Percentiles rank a stretch among this genome's conserved stretches.
These are phyloP conservation scores for Artemia sinica DNA, from an alignment of 2,888 invertebrate genomes.

Conservation along the genomic window DNA sequence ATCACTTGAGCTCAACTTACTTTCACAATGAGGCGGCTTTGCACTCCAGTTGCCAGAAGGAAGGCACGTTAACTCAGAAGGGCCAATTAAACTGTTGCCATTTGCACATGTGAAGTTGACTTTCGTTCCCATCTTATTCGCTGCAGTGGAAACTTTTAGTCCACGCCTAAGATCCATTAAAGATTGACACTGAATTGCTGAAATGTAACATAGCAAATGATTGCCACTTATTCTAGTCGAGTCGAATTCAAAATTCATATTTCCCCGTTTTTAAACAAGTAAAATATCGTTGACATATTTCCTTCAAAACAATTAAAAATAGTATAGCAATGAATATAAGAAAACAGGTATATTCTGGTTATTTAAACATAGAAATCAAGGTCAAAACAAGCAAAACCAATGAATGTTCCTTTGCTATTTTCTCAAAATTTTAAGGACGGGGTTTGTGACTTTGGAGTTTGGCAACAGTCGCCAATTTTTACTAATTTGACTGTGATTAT, in stretches of 20 bases:
- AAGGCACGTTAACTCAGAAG: constrained; percentile 52
- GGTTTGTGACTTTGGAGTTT: too few relatives aligned
- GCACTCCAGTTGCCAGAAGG: constrained; percentile 74
- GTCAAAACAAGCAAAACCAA: background rate
- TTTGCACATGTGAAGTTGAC: constrained; percentile 57
- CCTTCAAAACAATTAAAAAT: too few relatives aligned
- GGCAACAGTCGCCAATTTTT: too few relatives aligned
- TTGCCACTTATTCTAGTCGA: constrained; percentile 2
- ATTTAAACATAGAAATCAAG: too few relatives aligned
- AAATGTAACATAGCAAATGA: constrained; percentile 16
- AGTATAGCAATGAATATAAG: background rate
- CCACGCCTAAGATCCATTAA: constrained; percentile 50
- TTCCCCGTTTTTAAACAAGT: too few relatives aligned
- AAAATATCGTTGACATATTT: too few relatives aligned
- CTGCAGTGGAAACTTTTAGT: constrained; percentile 49
- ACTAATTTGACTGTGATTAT: too few relatives aligned
- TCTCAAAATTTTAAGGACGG: too few relatives aligned
- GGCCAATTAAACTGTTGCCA: constrained; percentile 60
- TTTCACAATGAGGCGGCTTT: constrained; percentile 61
- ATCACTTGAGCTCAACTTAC: constrained; percentile 34
- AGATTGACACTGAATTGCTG: constrained; percentile 58
- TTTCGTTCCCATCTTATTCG: constrained; percentile 54
- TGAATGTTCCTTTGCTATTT: constrained; percentile 1
- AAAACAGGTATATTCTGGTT: background rate
- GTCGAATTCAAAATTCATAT: background rate